Evolutionary conservation across 2,113 vertebrate genomes (phyloP).

Genomic region (Halichoeres trimaculatus): DNA sequence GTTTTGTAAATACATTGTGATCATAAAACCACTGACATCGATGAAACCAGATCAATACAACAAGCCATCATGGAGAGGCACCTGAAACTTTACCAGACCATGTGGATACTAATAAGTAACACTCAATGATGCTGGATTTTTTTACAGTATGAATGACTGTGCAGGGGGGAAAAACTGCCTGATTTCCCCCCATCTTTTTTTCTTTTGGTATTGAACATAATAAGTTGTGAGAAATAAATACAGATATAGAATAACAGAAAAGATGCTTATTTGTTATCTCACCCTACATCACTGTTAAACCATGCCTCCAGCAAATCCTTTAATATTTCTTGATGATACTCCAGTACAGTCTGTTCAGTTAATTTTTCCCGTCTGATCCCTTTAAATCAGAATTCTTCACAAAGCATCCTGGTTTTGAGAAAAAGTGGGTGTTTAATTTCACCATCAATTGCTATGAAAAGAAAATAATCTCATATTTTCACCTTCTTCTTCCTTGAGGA

Average conservation of each 20-base stretch:
- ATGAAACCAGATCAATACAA: constrained; percentile 49
- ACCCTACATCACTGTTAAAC: constrained; percentile 31
- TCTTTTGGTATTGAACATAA: constrained; percentile 59
- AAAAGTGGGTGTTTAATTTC: constrained; percentile 32
- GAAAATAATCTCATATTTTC: constrained; percentile 34
- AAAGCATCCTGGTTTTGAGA: constrained; percentile 33
- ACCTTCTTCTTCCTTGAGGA: constrained; percentile 52
- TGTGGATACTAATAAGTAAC: constrained; percentile 61
- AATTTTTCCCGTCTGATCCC: constrained; percentile 27
- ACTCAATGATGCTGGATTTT: constrained; percentile 78
- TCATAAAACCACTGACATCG: constrained; percentile 60
- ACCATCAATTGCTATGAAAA: constrained; percentile 27
- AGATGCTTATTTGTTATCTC: constrained; percentile 57
- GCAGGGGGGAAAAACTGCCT: constrained; percentile 47
- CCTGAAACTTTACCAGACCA: constrained; percentile 59
- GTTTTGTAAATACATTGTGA: constrained; percentile 78
- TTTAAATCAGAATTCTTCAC: constrained; percentile 45
- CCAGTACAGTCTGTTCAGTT: constrained; percentile 8
- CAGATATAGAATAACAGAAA: constrained; percentile 57
- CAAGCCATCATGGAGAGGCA: constrained; percentile 58
- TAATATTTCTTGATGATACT: constrained; percentile 32
- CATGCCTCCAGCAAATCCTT: constrained; percentile 34
- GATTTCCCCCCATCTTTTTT: constrained; percentile 53
- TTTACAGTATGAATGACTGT: constrained; percentile 73
- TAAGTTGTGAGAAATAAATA: constrained; percentile 61